A percentile compares a stretch with the other conserved stretches of the same genome.
These are phyloP conservation scores for Drosophila murphyi DNA, from an alignment of 1,140 invertebrate genomes.

Conservation along the genomic window DNA sequence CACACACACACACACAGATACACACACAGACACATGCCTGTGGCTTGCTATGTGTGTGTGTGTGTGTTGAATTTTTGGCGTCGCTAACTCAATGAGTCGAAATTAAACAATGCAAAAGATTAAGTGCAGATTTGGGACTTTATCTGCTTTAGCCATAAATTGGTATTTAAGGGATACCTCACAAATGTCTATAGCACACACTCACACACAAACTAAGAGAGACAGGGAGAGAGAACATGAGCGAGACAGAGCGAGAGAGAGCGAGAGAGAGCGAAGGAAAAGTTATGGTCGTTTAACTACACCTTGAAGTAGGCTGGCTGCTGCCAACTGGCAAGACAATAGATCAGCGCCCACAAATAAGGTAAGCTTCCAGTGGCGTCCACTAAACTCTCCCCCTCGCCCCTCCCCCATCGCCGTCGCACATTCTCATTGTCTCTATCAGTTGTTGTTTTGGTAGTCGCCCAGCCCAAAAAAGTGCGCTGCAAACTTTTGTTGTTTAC, in stretches of 20 bases:
- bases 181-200: conserved; percentile 76
- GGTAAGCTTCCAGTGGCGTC: conserved; percentile 8
- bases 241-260: not conserved
- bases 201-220: conserved; percentile 1
- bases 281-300: conserved; percentile 29
- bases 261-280: conserved; percentile 5
- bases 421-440: conserved; percentile 23
- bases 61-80: conserved; percentile 58
- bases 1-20: conserved; percentile 20
- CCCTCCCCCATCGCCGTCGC: too few relatives aligned
- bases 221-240: not conserved
- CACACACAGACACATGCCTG: conserved; percentile 14
- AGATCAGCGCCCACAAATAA: conserved; percentile 65
- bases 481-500: conserved; percentile 74
- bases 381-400: not conserved
- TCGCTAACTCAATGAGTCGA: conserved; percentile 83
- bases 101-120: conserved; percentile 85
- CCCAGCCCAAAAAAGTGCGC: conserved; percentile 38
- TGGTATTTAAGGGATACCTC: conserved; percentile 84
- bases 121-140: conserved; percentile 84
- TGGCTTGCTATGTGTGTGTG: conserved; percentile 31
- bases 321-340: conserved; percentile 65
- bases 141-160: conserved; percentile 84
- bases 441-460: conserved; percentile 18
- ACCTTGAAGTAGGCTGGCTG: conserved; percentile 64